Conservation (phyloP, 2,797 vertebrate species). For the Okamejei kenojei region DNA sequence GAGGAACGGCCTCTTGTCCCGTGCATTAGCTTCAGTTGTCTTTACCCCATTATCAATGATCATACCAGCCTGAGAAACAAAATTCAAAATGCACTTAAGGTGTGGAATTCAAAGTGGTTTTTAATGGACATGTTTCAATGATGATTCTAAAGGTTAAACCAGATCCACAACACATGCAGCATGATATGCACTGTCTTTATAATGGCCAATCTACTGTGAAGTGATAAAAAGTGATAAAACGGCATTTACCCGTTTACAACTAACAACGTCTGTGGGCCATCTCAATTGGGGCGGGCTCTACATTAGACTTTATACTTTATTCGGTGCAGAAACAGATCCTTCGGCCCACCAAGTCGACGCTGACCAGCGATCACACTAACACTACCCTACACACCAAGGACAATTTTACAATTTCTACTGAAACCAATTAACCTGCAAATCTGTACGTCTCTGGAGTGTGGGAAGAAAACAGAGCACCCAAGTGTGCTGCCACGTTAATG, state of each 20-base stretch:
- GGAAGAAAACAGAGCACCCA: too few species aligned
- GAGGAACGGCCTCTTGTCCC: conserved; percentile 88
- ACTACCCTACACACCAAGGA: too few species aligned
- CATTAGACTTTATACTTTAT: too few species aligned
- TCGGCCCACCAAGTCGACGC: too few species aligned
- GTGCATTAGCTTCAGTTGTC: conserved; percentile 79
- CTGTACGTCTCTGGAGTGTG: too few species aligned
- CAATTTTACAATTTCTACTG: too few species aligned
- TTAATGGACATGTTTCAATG: not conserved
- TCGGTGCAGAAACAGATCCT: too few species aligned
- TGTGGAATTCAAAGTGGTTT: not conserved
- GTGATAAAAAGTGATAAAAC: not conserved
- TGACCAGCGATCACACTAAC: too few species aligned
- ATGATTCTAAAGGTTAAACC: not conserved
- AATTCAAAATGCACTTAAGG: not conserved
- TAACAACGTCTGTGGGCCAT: not conserved
- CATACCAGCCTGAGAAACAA: conserved; percentile 75
- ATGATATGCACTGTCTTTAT: not conserved
- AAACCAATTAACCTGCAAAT: too few species aligned
- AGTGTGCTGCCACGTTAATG: not conserved
- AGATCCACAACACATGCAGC: not conserved
- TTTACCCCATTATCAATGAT: conserved; percentile 95
- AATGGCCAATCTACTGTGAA: not conserved
- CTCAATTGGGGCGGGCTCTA: not conserved
- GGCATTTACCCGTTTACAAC: not conserved